These are phyloP conservation scores for Drosophila nikananu DNA, from an alignment of 1,140 invertebrate genomes.

Conservation along the genomic window DNA sequence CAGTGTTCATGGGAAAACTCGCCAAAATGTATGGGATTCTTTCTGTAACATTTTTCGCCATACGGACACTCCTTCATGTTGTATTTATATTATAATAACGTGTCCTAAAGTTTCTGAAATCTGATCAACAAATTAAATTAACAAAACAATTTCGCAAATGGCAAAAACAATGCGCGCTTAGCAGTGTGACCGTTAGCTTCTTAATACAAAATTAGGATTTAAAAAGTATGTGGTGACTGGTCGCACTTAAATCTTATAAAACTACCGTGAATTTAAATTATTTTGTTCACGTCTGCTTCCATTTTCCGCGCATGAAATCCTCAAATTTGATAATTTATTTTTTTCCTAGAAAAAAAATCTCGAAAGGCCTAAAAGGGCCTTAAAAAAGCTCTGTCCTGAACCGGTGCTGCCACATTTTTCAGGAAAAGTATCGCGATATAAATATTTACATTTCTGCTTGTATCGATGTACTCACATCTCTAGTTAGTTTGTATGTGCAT, in stretches of 20 bases:
- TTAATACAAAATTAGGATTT: not conserved
- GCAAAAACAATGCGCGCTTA: constrained; percentile 44
- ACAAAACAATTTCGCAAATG: constrained; percentile 25
- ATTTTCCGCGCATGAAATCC: not conserved
- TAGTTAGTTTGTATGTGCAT: constrained; percentile 66
- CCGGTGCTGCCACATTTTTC: not conserved
- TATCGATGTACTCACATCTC: constrained; percentile 2
- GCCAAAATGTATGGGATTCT: constrained; percentile 92
- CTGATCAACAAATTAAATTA: constrained; percentile 18
- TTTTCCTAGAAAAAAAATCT: not conserved
- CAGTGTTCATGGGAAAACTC: constrained; percentile 92
- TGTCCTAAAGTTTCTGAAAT: not conserved
- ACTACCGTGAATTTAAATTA: not conserved
- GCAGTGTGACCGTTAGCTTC: not conserved
- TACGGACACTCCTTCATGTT: constrained; percentile 87
- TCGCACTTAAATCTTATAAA: not conserved
- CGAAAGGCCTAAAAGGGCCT: not conserved
- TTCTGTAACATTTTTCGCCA: constrained; percentile 91
- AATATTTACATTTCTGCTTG: constrained; percentile 2
- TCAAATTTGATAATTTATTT: not conserved
- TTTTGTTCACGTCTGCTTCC: not conserved
- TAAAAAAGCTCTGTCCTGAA: not conserved
- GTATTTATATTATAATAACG: not conserved
- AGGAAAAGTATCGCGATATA: not conserved
- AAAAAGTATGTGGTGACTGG: not conserved